Evolutionary conservation across 1,140 invertebrate species (phyloP), one percentile per base, ranked within the genome.

Genomic region (Dreissena polymorpha): DNA sequence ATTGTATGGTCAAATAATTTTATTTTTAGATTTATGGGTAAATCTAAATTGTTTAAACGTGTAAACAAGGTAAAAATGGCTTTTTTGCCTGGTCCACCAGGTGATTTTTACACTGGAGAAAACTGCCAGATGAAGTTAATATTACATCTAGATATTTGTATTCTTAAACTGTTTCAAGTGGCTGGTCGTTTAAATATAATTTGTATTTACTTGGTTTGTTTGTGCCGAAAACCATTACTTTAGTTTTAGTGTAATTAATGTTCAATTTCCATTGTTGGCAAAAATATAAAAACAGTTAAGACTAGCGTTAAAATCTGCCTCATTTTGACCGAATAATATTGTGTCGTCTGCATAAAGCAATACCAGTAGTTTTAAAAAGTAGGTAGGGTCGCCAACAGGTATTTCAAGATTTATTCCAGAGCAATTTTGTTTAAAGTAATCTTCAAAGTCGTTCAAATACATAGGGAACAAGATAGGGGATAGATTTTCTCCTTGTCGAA

Each of bases 261-360:
- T 63, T 27, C 21, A 64, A 13, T 60, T 64, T 75, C 73, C 73
- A 75, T 29, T 18, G 10, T 25, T 63, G 14, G 25, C 73, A 64
- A 27, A 29, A 75, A 7, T 39, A 7, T 0, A 39, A 50, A 63
- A 63, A 10, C 27, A 29, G 23, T 63, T 14, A 8, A 60, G 18
- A 49, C 29, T 25, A 50, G 13, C 16, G 14, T 64, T 14, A 5
- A 75, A 49, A 64, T 55, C 55, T 6, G 13, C 23, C 50, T 39
- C 16, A 16, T 55, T 64, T 13, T 75, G 18, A 13, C 21, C 18
- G 21, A 75, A 18, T 21, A 75, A 29, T 64, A 75, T 49, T 14
- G 60, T 75, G 27, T 75, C 73, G 51, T 75, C 73, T 39, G 60
- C 73, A 74, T 74, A 74, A 60, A 74, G 49, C 18, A 74, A 27